These are phyloP conservation scores for Notechis scutatus DNA, from an alignment of 2,113 vertebrate genomes.

Conservation along the genomic window DNA sequence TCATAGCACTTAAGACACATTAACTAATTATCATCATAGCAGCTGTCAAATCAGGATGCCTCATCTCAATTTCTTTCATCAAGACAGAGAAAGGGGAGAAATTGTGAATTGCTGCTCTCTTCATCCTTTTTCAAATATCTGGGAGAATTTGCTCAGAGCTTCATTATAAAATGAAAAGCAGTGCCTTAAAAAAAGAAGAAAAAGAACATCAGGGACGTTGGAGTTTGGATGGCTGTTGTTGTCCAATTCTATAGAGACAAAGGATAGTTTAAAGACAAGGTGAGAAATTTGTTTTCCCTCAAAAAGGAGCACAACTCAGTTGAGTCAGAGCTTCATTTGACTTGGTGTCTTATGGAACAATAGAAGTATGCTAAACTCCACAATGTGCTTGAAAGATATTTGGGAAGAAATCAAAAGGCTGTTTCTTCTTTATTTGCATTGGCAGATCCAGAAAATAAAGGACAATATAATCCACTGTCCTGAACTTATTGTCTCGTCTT, in stretches of 20 bases:
- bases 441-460: background rate
- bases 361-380: background rate
- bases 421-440: background rate
- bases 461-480: background rate
- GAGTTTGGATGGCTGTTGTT: background rate
- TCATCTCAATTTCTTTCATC: background rate
- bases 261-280: background rate
- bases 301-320: background rate
- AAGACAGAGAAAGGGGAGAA: background rate
- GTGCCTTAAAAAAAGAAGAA: background rate
- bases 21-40: slow-evolving; percentile 32
- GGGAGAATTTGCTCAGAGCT: background rate
- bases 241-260: background rate
- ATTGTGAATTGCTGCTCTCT: background rate
- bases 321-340: slow-evolving; percentile 2
- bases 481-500: background rate
- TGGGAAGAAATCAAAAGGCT: background rate
- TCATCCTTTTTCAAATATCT: background rate
- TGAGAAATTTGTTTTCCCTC: background rate
- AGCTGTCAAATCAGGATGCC: slow-evolving; percentile 26
- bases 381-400: background rate
- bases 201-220: background rate
- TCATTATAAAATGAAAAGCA: background rate
- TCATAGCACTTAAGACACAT: slow-evolving; percentile 24
- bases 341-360: background rate